Evolutionary conservation across 1,140 invertebrate genomes (phyloP), one percentile per base, ranked within the genome.

Genomic region (Cecropterus lyciades): DNA sequence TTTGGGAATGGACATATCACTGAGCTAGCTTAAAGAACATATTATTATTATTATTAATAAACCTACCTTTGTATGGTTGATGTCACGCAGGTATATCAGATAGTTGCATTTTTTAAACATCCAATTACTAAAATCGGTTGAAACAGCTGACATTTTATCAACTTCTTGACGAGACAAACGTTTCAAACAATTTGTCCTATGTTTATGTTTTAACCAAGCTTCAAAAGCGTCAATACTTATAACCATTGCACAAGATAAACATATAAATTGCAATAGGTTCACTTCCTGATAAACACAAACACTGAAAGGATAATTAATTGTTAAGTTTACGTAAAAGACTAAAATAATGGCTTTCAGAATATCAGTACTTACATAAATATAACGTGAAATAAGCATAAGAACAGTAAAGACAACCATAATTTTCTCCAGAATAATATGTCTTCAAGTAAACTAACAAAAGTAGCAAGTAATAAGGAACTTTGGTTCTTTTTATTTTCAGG

Each of bases 381-480:
- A 48, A 88, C 17, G 57, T 87, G 86, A 53, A 87, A 66, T 60
- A 78, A 60, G 27, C 84, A 76, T 60, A 88, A 78, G 70, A 84
- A 89, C 52, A 78, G 70, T 46, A 91, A 72, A 68, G 87, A 84
- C n/a, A 88, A 42, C 87, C 86, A 91, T 69, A 79, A 75, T 75
- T 87, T 87, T 70, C 73, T 85, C 89, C 89, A 91, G 79, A 89
- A 82, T 67, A 91, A 76, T 67, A 87, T 69, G 81, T 91, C 46
- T 69, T 73, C 69, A 49, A 67, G 49, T 51, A 70, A 49, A 20
- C 64, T 57, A 42, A 67, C 53, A 48, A 68, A 55, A 17, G 59
- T 67, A 13, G 69, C 46, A 37, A 73, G 37, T 63, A 73, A 49
- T 14, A 71, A 62, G 30, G 73, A 75, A 37, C 17, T 69, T 37